phyloP scores from a whole-genome alignment of 2,113 vertebrate genomes.

The Echinops telfairi region DNA sequence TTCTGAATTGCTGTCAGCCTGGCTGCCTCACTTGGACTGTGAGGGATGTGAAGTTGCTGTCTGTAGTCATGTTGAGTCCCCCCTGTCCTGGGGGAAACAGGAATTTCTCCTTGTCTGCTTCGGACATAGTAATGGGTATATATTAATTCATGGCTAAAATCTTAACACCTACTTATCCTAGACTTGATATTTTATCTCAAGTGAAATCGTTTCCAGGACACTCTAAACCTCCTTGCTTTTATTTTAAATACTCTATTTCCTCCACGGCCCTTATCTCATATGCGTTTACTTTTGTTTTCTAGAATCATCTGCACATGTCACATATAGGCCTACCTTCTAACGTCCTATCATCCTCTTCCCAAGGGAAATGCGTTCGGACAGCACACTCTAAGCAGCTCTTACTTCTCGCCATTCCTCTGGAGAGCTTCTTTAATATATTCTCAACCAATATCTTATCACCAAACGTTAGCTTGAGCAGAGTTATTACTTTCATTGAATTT shows the following conservation, averaged over 20 bases:
- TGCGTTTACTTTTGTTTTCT: background rate
- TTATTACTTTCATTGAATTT: conserved; percentile 48
- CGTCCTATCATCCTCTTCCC: background rate
- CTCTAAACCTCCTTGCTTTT: background rate
- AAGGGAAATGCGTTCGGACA: background rate
- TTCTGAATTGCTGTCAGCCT: background rate
- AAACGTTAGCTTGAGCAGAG: conserved; percentile 46
- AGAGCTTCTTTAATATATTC: background rate
- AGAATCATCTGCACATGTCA: background rate
- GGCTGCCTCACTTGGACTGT: background rate
- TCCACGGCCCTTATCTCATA: background rate
- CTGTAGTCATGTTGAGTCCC: background rate
- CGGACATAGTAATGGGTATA: background rate
- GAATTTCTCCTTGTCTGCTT: background rate
- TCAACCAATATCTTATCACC: conserved; percentile 31
- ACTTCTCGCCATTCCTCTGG: background rate
- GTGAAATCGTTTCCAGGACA: background rate
- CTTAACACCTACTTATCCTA: too few relatives aligned
- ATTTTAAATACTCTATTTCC: background rate
- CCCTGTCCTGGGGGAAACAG: fast-evolving
- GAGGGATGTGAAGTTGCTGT: background rate
- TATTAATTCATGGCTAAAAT: background rate
- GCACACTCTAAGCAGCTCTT: background rate
- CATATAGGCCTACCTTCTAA: background rate
- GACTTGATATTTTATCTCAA: background rate